phyloP scores from a whole-genome alignment of 2,888 invertebrate species.

The Imbricaverruca yamaguchii region DNA sequence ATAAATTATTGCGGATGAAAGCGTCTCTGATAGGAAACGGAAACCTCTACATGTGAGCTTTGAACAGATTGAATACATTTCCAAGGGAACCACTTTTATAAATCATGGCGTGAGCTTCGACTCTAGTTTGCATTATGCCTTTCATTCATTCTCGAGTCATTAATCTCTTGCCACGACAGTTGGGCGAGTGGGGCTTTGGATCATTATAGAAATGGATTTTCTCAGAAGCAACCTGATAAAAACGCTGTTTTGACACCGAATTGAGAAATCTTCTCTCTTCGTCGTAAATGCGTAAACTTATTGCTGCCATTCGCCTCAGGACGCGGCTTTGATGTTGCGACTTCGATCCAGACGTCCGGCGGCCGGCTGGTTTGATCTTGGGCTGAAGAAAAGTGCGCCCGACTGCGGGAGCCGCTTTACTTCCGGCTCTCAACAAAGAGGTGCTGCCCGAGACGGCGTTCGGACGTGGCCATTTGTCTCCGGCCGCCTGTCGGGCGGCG shows the following conservation, averaged over 20 bases:
- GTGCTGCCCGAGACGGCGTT: too few species aligned
- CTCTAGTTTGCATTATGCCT: background rate
- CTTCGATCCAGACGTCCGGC: background rate
- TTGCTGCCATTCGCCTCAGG: background rate
- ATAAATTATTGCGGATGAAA: background rate
- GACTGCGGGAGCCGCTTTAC: background rate
- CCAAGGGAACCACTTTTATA: background rate
- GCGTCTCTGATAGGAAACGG: background rate
- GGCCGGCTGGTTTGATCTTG: background rate
- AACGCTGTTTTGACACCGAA: background rate
- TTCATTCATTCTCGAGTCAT: background rate
- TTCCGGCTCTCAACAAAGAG: too few species aligned
- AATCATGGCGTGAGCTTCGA: background rate
- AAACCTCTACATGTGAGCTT: background rate
- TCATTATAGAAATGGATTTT: background rate
- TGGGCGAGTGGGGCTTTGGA: background rate
- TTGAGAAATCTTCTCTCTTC: background rate
- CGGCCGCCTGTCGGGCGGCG: too few species aligned
- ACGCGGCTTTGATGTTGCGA: background rate
- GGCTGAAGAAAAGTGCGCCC: background rate
- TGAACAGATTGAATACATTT: background rate
- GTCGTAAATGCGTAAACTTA: background rate
- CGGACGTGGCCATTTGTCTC: too few species aligned
- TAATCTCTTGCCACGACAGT: background rate
- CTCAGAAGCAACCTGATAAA: background rate